Percentiles rank a stretch among this genome's conserved stretches.
These are phyloP conservation scores for Xanthia icteritia DNA, from an alignment of 2,888 invertebrate species.

Conservation along the genomic window DNA sequence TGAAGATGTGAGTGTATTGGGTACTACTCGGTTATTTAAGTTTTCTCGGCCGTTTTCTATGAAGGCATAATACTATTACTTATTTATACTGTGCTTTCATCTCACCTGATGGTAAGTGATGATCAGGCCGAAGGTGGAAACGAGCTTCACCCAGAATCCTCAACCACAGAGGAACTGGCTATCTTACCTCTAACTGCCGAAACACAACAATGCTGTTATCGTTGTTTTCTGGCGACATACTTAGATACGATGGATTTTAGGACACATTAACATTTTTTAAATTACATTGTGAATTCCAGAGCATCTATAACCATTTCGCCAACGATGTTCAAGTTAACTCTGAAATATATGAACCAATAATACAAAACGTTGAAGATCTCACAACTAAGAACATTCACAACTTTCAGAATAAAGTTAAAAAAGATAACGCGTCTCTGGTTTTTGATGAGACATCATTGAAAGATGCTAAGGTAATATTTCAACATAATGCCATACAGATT, in stretches of 20 bases:
- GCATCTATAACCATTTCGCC: conserved; percentile 84
- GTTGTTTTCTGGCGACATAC: too few relatives aligned
- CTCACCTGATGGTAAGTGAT: too few relatives aligned
- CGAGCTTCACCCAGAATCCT: too few relatives aligned
- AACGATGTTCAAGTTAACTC: conserved; percentile 85
- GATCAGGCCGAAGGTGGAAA: too few relatives aligned
- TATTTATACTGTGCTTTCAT: too few relatives aligned
- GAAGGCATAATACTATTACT: too few relatives aligned
- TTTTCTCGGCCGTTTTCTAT: too few relatives aligned
- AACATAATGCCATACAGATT: not conserved
- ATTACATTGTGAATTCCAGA: conserved; percentile 72
- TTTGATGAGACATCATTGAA: conserved; percentile 79
- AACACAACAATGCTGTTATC: too few relatives aligned
- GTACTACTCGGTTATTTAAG: not conserved
- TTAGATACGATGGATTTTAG: not conserved
- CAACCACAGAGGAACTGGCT: too few relatives aligned
- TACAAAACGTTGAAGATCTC: conserved; percentile 75
- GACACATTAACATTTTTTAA: not conserved
- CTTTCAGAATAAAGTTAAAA: conserved; percentile 75
- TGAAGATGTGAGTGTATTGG: conserved; percentile 76
- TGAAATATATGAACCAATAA: conserved; percentile 80
- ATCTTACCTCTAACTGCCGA: too few relatives aligned
- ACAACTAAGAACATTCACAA: conserved; percentile 76
- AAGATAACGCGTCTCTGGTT: conserved; percentile 76
- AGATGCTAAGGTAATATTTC: conserved; percentile 74